Percentiles rank a stretch among this genome's conserved stretches.
Conservation (phyloP, 2,113 vertebrate genomes). For the Barnardius zonarius region DNA sequence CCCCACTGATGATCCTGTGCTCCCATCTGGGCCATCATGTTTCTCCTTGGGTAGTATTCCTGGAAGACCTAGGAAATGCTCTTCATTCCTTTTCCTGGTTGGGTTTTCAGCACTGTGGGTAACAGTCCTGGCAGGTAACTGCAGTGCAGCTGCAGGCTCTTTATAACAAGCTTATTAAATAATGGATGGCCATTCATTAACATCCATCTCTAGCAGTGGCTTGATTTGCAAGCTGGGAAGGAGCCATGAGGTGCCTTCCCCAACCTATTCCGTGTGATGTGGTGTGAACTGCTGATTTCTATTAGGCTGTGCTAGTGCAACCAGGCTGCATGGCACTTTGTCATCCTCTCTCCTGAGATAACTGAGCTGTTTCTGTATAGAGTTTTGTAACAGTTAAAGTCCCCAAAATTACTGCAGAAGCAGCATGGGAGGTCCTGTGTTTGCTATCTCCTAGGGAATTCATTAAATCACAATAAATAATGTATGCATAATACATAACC, state of each 20-base stretch:
- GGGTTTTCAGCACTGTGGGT: not conserved
- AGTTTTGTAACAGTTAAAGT: not conserved
- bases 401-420: not conserved
- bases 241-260: not conserved
- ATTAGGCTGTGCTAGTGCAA: not conserved
- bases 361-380: not conserved
- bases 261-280: fast-evolving
- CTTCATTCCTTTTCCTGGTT: not conserved
- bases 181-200: conserved; percentile 21
- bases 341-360: not conserved
- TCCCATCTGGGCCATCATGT: fast-evolving
- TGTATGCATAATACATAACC: conserved; percentile 21
- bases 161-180: not conserved
- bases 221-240: not conserved
- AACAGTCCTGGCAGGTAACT: not conserved
- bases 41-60: not conserved
- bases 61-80: not conserved
- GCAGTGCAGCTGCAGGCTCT: not conserved
- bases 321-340: fast-evolving
- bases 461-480: conserved; percentile 51
- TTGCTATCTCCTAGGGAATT: not conserved
- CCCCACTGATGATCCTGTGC: not conserved
- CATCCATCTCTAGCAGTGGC: not conserved
- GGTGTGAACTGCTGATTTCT: not conserved
- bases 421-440: not conserved